These are phyloP conservation scores for Caenorhabditis latens DNA, from an alignment of 1,140 invertebrate genomes.

Conservation along the genomic window DNA sequence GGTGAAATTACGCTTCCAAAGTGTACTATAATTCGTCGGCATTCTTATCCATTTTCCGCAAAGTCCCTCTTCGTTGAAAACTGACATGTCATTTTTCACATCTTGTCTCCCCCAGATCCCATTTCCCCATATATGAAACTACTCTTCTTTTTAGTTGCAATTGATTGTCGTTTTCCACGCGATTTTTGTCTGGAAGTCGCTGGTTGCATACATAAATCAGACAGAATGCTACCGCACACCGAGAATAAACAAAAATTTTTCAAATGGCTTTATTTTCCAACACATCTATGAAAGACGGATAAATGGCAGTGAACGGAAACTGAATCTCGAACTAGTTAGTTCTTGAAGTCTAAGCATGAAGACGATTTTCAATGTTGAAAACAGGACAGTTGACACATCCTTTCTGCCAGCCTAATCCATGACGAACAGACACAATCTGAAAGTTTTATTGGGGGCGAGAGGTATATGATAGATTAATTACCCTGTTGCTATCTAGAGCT, in stretches of 20 bases:
- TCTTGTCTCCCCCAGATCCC: neutral
- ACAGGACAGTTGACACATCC: slow-evolving; percentile 62
- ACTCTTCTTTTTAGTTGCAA: slow-evolving; percentile 48
- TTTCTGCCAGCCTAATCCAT: slow-evolving; percentile 55
- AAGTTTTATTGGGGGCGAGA: neutral
- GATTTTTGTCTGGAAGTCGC: slow-evolving; percentile 42
- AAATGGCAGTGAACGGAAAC: neutral
- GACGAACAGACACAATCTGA: slow-evolving; percentile 49
- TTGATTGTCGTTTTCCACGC: slow-evolving; percentile 16
- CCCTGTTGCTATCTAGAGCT: slow-evolving; percentile 23
- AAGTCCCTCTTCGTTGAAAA: slow-evolving; percentile 2
- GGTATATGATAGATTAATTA: neutral
- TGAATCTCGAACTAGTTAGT: neutral
- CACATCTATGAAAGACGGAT: slow-evolving; percentile 43
- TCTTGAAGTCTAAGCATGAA: slow-evolving; percentile 59
- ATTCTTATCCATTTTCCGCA: slow-evolving; percentile 35
- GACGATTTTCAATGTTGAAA: slow-evolving; percentile 58
- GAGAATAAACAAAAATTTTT: slow-evolving; percentile 39
- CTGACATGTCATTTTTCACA: slow-evolving; percentile 21
- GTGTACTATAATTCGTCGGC: neutral
- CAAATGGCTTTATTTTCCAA: neutral
- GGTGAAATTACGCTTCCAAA: slow-evolving; percentile 7
- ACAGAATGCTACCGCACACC: neutral
- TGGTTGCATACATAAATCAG: slow-evolving; percentile 24
- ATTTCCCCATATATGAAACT: slow-evolving; percentile 27